These are phyloP conservation scores for Urocyon cinereoargenteus DNA, from an alignment of 2,797 vertebrate genomes.

Conservation along the genomic window DNA sequence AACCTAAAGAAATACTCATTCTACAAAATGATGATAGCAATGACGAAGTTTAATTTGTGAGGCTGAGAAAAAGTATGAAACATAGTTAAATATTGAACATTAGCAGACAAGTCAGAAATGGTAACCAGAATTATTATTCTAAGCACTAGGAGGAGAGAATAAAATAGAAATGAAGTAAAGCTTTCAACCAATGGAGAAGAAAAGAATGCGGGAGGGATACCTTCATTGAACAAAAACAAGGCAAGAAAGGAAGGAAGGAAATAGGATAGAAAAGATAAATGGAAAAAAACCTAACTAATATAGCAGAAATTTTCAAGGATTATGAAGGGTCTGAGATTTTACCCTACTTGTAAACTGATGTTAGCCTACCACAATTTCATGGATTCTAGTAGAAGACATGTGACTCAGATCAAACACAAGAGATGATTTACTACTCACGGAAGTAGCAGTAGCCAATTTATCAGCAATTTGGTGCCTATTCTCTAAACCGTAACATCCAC, in stretches of 20 bases:
- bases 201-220: background rate
- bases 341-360: background rate
- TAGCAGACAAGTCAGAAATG: background rate
- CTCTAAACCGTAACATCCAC: background rate
- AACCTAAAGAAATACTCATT: background rate
- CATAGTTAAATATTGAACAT: background rate
- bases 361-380: background rate
- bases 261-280: background rate
- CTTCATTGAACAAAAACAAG: background rate
- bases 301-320: background rate
- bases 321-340: slow-evolving; percentile 12
- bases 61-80: background rate
- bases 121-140: background rate
- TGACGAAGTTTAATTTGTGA: background rate
- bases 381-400: background rate
- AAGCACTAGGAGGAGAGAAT: background rate
- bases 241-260: background rate
- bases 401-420: background rate
- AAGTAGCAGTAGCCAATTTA: background rate
- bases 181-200: slow-evolving; percentile 2
- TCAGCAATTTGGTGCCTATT: background rate
- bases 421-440: background rate
- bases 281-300: background rate
- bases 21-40: background rate
- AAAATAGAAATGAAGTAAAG: background rate